These are phyloP conservation scores for Drosophila bocqueti DNA, from an alignment of 1,140 invertebrate genomes.

Conservation along the genomic window DNA sequence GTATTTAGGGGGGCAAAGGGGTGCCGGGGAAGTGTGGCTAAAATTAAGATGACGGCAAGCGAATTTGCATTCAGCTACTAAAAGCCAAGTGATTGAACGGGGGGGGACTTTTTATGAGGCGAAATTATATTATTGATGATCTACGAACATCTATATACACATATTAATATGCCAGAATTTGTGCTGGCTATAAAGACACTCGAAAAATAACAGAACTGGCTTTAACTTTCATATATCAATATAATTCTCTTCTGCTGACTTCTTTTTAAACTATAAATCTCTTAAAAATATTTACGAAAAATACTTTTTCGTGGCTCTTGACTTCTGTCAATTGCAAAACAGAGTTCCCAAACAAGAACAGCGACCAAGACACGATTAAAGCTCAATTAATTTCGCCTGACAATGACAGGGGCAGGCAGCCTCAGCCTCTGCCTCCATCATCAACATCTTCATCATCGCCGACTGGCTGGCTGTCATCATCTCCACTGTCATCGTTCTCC, in stretches of 20 bases:
- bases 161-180: background rate
- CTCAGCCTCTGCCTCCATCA: background rate
- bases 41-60: slow-evolving; percentile 32
- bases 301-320: background rate
- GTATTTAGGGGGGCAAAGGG: background rate
- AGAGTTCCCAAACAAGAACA: slow-evolving; percentile 25
- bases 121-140: slow-evolving; percentile 17
- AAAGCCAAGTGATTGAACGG: background rate
- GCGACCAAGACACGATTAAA: slow-evolving; percentile 75
- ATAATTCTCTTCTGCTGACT: too few relatives aligned
- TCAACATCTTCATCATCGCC: background rate
- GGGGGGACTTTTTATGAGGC: background rate
- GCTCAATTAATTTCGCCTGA: slow-evolving; percentile 67
- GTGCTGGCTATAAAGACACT: background rate
- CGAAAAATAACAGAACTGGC: background rate
- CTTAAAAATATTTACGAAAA: background rate
- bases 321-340: slow-evolving; percentile 36
- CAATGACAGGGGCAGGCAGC: slow-evolving; percentile 56
- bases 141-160: too few relatives aligned
- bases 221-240: background rate
- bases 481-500: slow-evolving; percentile 8
- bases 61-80: slow-evolving; percentile 26
- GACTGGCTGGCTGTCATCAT: slow-evolving; percentile 10
- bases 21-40: slow-evolving; percentile 2
- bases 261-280: too few relatives aligned